Conservation (phyloP, 2,797 vertebrate genomes). For the Anas capensis region DNA sequence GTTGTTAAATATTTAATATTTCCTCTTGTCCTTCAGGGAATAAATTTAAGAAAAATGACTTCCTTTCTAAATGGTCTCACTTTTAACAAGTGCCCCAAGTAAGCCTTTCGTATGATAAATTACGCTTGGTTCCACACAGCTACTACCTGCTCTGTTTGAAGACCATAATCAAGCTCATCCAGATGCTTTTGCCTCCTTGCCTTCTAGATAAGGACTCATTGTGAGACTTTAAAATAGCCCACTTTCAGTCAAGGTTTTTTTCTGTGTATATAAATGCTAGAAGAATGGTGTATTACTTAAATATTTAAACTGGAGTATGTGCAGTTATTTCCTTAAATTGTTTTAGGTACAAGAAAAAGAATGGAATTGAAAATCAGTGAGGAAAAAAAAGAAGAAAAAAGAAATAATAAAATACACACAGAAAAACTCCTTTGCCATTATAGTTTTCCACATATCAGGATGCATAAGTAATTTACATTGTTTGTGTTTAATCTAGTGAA, state of each 20-base stretch:
- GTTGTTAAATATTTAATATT: slow-evolving; percentile 40
- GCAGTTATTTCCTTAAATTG: not conserved
- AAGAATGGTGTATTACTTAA: not conserved
- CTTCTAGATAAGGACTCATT: not conserved
- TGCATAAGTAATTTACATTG: not conserved
- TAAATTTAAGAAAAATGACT: not conserved
- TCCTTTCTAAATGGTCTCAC: not conserved
- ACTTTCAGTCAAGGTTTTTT: not conserved
- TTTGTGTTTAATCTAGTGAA: not conserved
- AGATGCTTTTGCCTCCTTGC: not conserved
- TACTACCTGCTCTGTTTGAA: not conserved
- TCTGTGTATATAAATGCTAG: fast-evolving
- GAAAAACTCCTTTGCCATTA: not conserved
- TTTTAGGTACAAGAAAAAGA: not conserved
- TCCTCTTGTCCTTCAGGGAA: not conserved
- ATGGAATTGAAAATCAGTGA: not conserved
- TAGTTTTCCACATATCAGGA: not conserved
- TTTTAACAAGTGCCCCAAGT: not conserved
- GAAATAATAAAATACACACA: not conserved
- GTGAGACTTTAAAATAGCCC: not conserved
- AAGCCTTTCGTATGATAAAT: not conserved
- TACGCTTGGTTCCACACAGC: not conserved
- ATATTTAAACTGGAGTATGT: not conserved
- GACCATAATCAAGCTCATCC: not conserved
- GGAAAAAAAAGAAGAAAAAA: not conserved